A percentile compares a stretch with the other conserved stretches of the same genome.
These are phyloP conservation scores for Stenurella melanura DNA, from an alignment of 2,888 invertebrate genomes.

Conservation along the genomic window DNA sequence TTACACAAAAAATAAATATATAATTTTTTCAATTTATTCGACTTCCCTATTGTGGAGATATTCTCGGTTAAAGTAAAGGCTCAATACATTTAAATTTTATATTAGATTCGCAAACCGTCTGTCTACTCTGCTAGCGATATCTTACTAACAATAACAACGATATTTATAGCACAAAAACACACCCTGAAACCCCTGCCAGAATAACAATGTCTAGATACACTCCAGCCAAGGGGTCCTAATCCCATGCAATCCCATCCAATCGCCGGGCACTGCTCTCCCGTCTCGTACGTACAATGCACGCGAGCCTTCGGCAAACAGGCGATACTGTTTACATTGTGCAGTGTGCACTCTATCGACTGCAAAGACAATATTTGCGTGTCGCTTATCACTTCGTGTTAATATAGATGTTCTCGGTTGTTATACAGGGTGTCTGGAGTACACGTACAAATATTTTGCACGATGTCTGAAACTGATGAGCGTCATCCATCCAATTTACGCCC, in stretches of 20 bases:
- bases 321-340: not conserved
- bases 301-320: not conserved
- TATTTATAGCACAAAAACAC: not conserved
- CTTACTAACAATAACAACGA: not conserved
- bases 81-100: no score
- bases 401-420: not conserved
- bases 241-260: not conserved
- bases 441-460: no score
- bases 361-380: slow-evolving; percentile 1
- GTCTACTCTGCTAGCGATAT: not conserved
- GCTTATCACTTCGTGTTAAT: not conserved
- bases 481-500: no score
- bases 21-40: no score
- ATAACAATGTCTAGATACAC: not conserved
- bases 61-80: no score
- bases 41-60: no score
- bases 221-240: not conserved
- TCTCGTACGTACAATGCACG: not conserved
- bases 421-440: no score
- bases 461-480: no score
- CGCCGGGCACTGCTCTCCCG: not conserved
- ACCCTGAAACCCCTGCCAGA: not conserved
- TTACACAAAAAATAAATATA: no score
- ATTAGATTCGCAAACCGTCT: not conserved
- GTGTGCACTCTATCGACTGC: not conserved